A percentile compares a stretch with the other conserved stretches of the same genome.
Evolutionary conservation across 2,888 invertebrate species (phyloP).

Genomic region (Geophilus truncorum): DNA sequence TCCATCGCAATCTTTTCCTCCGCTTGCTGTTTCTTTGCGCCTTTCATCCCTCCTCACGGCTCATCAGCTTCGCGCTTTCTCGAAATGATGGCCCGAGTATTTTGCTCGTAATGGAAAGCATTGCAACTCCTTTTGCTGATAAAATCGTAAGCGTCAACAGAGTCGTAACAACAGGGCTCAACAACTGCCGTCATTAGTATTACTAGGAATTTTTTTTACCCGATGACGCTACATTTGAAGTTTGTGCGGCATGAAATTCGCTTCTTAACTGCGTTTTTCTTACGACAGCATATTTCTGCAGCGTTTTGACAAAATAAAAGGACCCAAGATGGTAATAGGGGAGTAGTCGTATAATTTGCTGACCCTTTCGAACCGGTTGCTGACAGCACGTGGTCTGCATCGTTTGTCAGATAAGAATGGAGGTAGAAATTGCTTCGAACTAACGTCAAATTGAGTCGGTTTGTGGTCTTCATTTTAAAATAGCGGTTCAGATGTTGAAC

Average conservation of each 20-base stretch:
- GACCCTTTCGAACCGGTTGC: background rate
- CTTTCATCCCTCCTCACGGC: slow-evolving; percentile 4
- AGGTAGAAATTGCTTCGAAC: background rate
- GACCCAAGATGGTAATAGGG: background rate
- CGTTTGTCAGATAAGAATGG: background rate
- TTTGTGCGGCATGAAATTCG: background rate
- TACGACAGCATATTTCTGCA: background rate
- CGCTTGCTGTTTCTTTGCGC: background rate
- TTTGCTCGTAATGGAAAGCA: background rate
- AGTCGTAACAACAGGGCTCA: background rate
- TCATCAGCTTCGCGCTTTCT: background rate
- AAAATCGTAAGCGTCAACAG: background rate
- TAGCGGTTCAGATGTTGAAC: no score
- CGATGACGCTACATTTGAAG: background rate
- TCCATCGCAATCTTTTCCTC: background rate
- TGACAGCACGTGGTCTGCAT: background rate
- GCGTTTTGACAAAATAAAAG: background rate
- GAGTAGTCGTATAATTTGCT: background rate
- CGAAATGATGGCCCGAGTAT: background rate
- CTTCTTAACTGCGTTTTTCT: background rate
- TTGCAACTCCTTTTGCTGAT: background rate
- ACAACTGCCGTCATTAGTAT: background rate
- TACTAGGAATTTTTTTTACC: background rate
- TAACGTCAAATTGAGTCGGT: background rate
- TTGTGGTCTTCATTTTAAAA: no score